Evolutionary conservation across 2,888 invertebrate genomes (phyloP).

Genomic region (Dryocosmus kuriphilus): DNA sequence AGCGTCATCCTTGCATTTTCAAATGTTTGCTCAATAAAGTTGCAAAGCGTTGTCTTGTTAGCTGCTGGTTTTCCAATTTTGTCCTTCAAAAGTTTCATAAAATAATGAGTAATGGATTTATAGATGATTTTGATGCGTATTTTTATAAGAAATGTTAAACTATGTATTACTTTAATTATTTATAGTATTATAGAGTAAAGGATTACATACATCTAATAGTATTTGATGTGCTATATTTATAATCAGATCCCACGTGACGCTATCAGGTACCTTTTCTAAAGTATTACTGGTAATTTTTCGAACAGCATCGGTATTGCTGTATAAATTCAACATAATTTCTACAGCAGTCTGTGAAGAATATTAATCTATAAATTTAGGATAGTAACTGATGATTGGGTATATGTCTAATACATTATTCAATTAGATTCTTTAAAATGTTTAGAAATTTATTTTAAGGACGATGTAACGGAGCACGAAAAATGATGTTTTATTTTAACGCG

Average conservation of each 20-base stretch:
- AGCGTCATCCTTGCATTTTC: slow-evolving; percentile 55
- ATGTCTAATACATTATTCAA: no score
- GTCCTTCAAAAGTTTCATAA: neutral
- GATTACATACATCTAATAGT: slow-evolving; percentile 14
- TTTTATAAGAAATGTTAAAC: neutral
- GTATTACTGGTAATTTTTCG: slow-evolving; percentile 62
- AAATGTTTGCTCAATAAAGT: slow-evolving; percentile 32
- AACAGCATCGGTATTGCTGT: slow-evolving; percentile 57
- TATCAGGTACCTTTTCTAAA: slow-evolving; percentile 42
- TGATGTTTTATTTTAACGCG: no score
- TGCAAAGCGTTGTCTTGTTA: slow-evolving; percentile 37
- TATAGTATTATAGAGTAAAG: neutral
- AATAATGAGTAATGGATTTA: neutral
- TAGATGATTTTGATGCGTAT: neutral
- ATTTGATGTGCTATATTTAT: slow-evolving; percentile 69
- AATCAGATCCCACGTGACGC: slow-evolving; percentile 56
- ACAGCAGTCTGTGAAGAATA: slow-evolving; percentile 62
- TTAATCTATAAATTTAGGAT: slow-evolving; percentile 5
- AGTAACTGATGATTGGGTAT: no score
- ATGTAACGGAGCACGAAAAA: no score
- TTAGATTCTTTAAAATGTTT: no score
- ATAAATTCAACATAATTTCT: slow-evolving; percentile 59
- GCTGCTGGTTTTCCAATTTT: neutral
- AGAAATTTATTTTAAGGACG: no score
- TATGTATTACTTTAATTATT: neutral